Base-by-base conservation (phyloP, 2,113 vertebrate species). In the Choloepus hoffmanni region DNA sequence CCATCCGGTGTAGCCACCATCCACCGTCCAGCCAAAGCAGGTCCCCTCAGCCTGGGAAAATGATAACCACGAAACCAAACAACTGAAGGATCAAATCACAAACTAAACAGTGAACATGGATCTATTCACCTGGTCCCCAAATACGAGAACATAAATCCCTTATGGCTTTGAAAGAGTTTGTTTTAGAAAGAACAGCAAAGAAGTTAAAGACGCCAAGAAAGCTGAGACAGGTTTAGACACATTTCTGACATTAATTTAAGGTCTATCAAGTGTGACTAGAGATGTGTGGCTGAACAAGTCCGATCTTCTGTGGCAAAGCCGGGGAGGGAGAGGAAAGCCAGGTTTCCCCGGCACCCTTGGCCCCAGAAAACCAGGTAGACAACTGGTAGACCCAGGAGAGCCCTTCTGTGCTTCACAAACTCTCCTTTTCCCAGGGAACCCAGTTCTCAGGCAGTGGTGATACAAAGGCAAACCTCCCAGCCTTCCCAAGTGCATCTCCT, bases 261-360 rank as follows among this genome's bases (percentile, higher is more conserved):
- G 68, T 63, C n/a, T 26, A 10, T 3, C 19, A 1, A 2, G 40
- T 13, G 48, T 36, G 36, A 33, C 15, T 5, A 67, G 24, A 0
- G 24, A 14, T 1, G 36, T 9, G 1, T 2, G 14, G 40, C 77
- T 8, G 1, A 1, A 21, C 0, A 21, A 0, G 15, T 45, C n/a
- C 6, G 3, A 14, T n/a, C 5, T 24, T 24, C 36, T 11, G 30
- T 23, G 28, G 26, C 30, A 6, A 53, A 1, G 0, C 9, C 0
- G 10, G 40, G 14, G 50, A 74, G 21, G 28, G 30, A 33, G 67
- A 23, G 1, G 4, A 23, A 58, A 18, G 36, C 63, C 28, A 10
- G 16, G 10, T 36, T 6, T 40, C 10, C 30, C 48, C 9, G 15
- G 15, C 33, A n/a, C 65, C 11, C 28, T 11, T 7, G 11, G 73